A percentile compares a stretch with the other conserved stretches of the same genome.
phyloP scores from a whole-genome alignment of 2,113 vertebrate genomes.

The Danio rerio region DNA sequence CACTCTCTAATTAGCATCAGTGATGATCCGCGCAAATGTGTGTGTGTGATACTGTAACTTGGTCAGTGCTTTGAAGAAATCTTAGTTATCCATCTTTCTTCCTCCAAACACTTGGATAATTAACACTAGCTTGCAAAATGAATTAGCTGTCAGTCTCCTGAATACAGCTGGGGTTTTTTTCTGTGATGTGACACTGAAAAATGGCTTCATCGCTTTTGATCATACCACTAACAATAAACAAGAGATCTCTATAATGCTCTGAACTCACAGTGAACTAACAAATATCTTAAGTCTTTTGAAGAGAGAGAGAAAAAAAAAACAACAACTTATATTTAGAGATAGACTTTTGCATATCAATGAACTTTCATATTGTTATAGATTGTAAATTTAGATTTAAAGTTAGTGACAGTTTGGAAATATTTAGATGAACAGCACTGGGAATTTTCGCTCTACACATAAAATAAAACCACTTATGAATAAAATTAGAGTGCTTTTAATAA shows the following conservation, averaged over 20 bases:
- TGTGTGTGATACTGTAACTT: not conserved
- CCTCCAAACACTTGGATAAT: constrained; percentile 26
- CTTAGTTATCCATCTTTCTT: constrained; percentile 52
- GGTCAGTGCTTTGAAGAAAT: not conserved
- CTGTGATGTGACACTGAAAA: constrained; percentile 15
- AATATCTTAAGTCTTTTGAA: not conserved
- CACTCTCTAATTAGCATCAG: constrained; percentile 11
- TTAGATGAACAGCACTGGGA: not conserved
- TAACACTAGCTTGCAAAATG: constrained; percentile 5
- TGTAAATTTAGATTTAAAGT: not conserved
- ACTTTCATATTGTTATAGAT: not conserved
- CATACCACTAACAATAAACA: not conserved
- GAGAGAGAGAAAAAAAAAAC: not conserved
- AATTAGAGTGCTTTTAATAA: too few species aligned
- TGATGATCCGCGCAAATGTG: not conserved
- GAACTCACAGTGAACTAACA: not conserved
- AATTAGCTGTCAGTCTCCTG: constrained; percentile 9
- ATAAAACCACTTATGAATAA: not conserved
- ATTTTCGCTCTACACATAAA: not conserved
- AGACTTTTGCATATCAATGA: not conserved
- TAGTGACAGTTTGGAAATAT: too few species aligned
- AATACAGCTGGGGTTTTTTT: not conserved
- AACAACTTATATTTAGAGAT: not conserved
- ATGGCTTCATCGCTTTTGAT: constrained; percentile 5
- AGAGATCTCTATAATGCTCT: constrained; percentile 9